These are phyloP conservation scores for Gallinago media DNA, from an alignment of 2,113 vertebrate species.

Conservation along the genomic window DNA sequence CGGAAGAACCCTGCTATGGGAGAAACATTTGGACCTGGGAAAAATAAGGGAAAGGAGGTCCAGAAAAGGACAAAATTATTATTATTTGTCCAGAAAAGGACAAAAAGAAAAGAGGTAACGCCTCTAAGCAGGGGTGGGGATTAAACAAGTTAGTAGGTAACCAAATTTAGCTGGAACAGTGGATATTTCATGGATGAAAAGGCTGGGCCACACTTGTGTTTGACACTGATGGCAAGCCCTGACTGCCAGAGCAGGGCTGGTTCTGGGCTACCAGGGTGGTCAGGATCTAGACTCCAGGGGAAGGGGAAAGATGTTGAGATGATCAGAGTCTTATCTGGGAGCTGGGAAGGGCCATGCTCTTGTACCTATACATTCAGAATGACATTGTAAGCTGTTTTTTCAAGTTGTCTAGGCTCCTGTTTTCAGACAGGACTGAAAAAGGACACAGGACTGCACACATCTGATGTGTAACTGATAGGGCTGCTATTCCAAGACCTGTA, in stretches of 20 bases:
- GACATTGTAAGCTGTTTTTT: neutral
- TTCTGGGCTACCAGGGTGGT: neutral
- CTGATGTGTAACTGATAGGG: fast-evolving
- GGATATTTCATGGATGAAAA: neutral
- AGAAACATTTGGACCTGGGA: neutral
- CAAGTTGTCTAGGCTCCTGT: neutral
- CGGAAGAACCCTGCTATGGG: neutral
- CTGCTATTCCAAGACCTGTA: neutral
- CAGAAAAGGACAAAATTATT: neutral
- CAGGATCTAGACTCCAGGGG: neutral
- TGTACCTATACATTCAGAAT: neutral
- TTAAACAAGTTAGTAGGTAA: neutral
- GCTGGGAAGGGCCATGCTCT: neutral
- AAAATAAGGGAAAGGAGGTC: neutral
- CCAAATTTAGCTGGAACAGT: neutral
- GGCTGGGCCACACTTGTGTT: neutral
- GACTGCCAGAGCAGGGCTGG: neutral
- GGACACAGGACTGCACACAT: fast-evolving
- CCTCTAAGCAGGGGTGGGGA: neutral
- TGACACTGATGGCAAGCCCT: neutral
- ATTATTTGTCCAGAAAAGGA: neutral
- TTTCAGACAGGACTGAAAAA: neutral
- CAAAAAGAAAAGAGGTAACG: neutral
- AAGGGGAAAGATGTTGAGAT: neutral
- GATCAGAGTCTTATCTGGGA: neutral